Conservation (phyloP, 2,113 vertebrate species). For the Gymnogyps californianus region DNA sequence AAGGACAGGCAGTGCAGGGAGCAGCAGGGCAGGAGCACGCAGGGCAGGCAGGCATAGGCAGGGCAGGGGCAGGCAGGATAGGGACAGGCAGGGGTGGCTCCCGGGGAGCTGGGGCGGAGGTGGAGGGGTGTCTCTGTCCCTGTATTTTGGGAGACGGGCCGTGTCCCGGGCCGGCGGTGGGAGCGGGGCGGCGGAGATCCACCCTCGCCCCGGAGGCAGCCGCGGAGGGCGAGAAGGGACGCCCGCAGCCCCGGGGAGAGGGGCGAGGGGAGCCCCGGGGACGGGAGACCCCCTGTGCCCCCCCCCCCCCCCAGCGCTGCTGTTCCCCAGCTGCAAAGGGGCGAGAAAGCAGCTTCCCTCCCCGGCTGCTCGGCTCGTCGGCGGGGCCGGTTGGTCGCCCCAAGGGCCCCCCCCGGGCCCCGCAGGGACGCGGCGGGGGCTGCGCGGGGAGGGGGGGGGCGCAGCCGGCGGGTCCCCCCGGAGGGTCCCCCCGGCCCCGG, state of each 20-base stretch:
- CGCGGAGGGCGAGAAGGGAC: too few species aligned
- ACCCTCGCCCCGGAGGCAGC: not conserved
- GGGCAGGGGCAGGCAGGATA: not conserved
- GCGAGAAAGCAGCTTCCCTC: not conserved
- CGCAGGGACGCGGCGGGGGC: not conserved
- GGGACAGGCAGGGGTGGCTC: not conserved
- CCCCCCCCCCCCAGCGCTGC: not conserved
- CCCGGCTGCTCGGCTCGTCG: not conserved
- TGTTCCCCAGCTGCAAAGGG: not conserved
- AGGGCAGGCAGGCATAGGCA: not conserved
- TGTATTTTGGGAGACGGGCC: not conserved
- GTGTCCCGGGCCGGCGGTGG: not conserved
- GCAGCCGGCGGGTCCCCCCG: not conserved
- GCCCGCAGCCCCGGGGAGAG: not conserved
- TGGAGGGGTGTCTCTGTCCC: rapidly evolving
- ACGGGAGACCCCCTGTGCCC: too few species aligned
- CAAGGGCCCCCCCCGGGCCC: not conserved
- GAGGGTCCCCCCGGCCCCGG: not conserved
- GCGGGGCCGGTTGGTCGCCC: not conserved
- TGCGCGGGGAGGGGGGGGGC: not conserved
- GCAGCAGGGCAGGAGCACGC: not conserved
- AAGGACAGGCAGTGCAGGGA: not conserved
- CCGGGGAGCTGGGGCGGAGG: rapidly evolving
- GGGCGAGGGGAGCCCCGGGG: not conserved
- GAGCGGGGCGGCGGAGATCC: not conserved